A percentile compares a stretch with the other conserved stretches of the same genome.
These are phyloP conservation scores for Anguilla pacifica DNA, from an alignment of 2,797 vertebrate species.

Conservation along the genomic window DNA sequence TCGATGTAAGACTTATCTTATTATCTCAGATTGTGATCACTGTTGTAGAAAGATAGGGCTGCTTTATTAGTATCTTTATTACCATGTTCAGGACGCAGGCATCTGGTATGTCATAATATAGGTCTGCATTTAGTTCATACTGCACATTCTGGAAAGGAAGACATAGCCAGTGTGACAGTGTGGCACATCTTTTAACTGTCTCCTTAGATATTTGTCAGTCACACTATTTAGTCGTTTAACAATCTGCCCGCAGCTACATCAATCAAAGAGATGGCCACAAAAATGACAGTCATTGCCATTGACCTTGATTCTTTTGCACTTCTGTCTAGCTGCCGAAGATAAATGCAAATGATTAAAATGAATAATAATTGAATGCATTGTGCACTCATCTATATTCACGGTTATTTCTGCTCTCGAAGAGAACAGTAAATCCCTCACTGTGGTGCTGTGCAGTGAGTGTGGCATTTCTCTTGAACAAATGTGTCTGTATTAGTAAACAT, in stretches of 20 bases:
- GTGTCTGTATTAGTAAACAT: background rate
- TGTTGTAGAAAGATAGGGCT: background rate
- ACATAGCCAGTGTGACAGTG: background rate
- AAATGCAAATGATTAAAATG: background rate
- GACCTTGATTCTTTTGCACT: constrained; percentile 11
- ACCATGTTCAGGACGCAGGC: background rate
- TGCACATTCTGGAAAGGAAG: background rate
- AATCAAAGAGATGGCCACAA: background rate
- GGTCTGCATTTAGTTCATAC: background rate
- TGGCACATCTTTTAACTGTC: background rate
- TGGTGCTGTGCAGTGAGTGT: background rate
- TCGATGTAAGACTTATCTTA: background rate
- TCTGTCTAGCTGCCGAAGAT: background rate
- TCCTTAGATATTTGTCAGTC: background rate
- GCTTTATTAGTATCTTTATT: constrained; percentile 7
- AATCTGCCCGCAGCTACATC: constrained; percentile 32
- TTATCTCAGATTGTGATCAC: background rate
- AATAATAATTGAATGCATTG: constrained; percentile 5
- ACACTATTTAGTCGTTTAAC: constrained; percentile 17
- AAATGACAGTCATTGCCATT: background rate
- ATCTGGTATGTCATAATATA: background rate
- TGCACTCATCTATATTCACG: constrained; percentile 16
- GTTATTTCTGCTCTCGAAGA: background rate
- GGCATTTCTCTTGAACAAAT: background rate
- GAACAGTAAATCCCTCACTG: constrained; percentile 12